phyloP scores from a whole-genome alignment of 2,113 vertebrate species.

The Benitochromis conjunctus region DNA sequence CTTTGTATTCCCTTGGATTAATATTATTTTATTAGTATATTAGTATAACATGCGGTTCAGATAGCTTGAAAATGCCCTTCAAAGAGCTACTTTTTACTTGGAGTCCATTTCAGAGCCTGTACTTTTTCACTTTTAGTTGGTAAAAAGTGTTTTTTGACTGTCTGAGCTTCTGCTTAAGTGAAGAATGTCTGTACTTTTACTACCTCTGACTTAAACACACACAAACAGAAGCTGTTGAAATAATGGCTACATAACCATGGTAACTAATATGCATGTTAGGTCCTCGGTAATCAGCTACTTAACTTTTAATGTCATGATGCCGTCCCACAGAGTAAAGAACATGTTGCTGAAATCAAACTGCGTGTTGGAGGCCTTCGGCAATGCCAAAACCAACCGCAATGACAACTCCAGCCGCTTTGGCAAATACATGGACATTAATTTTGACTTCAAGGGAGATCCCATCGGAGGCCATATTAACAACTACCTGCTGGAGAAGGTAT shows the following conservation, averaged over 20 bases:
- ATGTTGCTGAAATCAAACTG: slow-evolving; percentile 98
- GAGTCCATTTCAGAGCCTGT: background rate
- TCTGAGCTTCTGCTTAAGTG: background rate
- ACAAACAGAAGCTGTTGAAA: background rate
- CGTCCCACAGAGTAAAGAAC: slow-evolving; percentile 86
- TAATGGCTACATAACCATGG: background rate
- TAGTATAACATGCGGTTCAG: background rate
- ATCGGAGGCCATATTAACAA: slow-evolving; percentile 98
- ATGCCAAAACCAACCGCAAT: slow-evolving; percentile 97
- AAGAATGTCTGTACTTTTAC: background rate
- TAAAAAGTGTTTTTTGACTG: background rate
- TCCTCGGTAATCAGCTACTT: background rate
- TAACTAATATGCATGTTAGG: background rate
- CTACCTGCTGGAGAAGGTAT: slow-evolving; percentile 96
- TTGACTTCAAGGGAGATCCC: slow-evolving; percentile 97
- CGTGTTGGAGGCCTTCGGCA: slow-evolving; percentile 95
- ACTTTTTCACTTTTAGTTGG: background rate
- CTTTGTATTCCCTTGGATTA: background rate
- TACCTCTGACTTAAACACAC: background rate
- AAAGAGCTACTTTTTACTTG: background rate
- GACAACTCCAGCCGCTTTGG: slow-evolving; percentile 99
- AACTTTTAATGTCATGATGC: background rate
- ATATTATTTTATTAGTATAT: background rate
- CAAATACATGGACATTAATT: slow-evolving; percentile 99
- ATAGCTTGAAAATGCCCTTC: background rate